Base-by-base conservation (phyloP, 1,140 invertebrate species). In the Rhopalosiphum padi region DNA sequence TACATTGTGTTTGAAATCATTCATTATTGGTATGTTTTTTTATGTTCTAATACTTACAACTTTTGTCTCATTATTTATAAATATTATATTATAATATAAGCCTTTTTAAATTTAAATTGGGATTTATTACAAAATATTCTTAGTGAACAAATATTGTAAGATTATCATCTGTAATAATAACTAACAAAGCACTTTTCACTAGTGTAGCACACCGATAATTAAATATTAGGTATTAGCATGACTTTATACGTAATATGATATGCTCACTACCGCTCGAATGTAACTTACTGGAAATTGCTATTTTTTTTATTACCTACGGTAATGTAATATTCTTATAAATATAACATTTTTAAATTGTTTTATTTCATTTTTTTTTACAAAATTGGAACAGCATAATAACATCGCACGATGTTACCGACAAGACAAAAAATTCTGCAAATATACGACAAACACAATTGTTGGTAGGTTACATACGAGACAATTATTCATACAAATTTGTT, bases 281-380 rank as follows among this genome's bases (percentile, higher is more conserved):
- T 77, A n/a, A 77, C 60, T 77, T 77, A 77, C 60, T 15, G 60
- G n/a, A n/a, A 77, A 77, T 77, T 77, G n/a, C 60, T 77, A 68
- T 68, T 68, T 77, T 77, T 68, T n/a, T 77, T 51, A 77, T 77
- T 77, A 77, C 60, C 15, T 77, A n/a, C 5, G 1, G n/a, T n/a
- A 77, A 77, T 77, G 60, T 18, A 77, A 77, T 77, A 77, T 77
- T 77, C n/a, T 77, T 77, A 77, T 77, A 35, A 77, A n/a, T 77
- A n/a, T 77, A 77, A 77, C 60, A 77, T 77, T 77, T n/a, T 77
- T 77, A 77, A 77, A 35, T n/a, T 77, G 60, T n/a, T 77, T 77
- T 77, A n/a, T 77, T n/a, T 77, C 11, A 77, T 77, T 77, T 77
- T 15, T 77, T 15, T 77, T 18, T 18, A 77, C 15, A 3, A n/a